Conservation (phyloP, 2,888 invertebrate genomes). For the Drosophila ezoana region DNA sequence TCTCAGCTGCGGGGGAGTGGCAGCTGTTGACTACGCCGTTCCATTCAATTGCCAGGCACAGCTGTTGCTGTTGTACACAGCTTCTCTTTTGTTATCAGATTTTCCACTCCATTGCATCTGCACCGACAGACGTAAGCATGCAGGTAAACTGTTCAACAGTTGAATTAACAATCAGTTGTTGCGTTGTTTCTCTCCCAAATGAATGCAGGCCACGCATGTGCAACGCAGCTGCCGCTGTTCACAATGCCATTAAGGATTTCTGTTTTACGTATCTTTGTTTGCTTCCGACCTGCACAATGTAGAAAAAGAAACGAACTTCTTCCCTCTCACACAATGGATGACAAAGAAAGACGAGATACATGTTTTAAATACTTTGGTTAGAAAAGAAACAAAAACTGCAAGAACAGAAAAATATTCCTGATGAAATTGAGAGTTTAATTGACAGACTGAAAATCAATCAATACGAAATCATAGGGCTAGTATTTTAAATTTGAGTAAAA, state of each 20-base stretch:
- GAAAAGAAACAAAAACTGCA: neutral
- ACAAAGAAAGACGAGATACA: neutral
- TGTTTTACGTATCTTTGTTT: conserved; percentile 43
- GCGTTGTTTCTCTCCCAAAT: conserved; percentile 3
- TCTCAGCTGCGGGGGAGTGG: conserved; percentile 19
- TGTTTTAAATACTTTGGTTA: neutral
- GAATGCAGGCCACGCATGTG: conserved; percentile 56
- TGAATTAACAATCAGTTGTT: conserved; percentile 29
- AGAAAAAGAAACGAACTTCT: conserved; percentile 3
- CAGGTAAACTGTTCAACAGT: conserved; percentile 64
- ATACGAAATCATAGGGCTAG: no score
- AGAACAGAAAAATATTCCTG: neutral
- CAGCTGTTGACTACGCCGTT: conserved; percentile 42
- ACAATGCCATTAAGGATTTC: conserved; percentile 33
- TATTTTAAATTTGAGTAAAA: no score
- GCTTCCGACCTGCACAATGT: conserved; percentile 60
- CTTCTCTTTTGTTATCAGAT: conserved; percentile 69
- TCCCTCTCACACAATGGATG: conserved; percentile 2
- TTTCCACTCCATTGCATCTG: conserved; percentile 54
- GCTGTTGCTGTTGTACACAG: conserved; percentile 41
- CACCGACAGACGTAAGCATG: conserved; percentile 35
- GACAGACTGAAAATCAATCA: no score
- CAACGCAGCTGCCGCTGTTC: conserved; percentile 58
- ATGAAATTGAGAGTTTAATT: no score
- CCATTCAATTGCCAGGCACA: conserved; percentile 44